Evolutionary conservation across 2,888 invertebrate species (phyloP), one percentile per base, ranked within the genome.

Genomic region (Leptogaster cylindrica): DNA sequence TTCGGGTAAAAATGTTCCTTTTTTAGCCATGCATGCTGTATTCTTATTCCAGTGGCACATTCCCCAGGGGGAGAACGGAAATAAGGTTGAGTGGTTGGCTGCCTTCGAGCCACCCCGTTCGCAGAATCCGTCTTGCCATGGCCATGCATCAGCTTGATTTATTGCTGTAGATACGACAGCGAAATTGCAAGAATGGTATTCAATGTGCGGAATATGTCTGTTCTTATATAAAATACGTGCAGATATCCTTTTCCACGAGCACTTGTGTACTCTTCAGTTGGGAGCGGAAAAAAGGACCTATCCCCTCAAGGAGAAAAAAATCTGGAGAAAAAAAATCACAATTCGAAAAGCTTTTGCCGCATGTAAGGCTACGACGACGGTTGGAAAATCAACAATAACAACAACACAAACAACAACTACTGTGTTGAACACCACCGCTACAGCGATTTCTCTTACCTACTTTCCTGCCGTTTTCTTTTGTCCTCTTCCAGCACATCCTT

Each of bases 91-190:
- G 46, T 46, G 48, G 50, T 65, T 65, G 48, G 48, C 33, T 50
- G 20, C 12, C 48, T 48, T 31, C 39, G 36, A 39, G 36, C 44
- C 51, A 67, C 67, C 50, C 67, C 67, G 51, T 69, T 71, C 70
- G 70, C 71, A 72, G 71, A 70, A 72, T 72, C 70, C 67, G 70
- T 72, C 71, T 72, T 72, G 67, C 72, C 69, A 70, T 71, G 67
- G 72, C 71, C 70, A 72, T 72, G 71, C 71, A 72, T 72, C 72
- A 72, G 71, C 70, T 71, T 72, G 72, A 72, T 72, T 72, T 72
- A 72, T 72, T 64, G 55, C 36, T 27, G 39, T 52, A 71, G 71
- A 72, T 71, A 71, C 72, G 72, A 72, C 71, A 71, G 71, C 67
- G 66, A 72, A 72, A 71, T 72, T 71, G 72, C 71, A 72, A 71